Base-by-base conservation (phyloP, 1,140 invertebrate species). In the Lepeophtheirus salmonis region DNA sequence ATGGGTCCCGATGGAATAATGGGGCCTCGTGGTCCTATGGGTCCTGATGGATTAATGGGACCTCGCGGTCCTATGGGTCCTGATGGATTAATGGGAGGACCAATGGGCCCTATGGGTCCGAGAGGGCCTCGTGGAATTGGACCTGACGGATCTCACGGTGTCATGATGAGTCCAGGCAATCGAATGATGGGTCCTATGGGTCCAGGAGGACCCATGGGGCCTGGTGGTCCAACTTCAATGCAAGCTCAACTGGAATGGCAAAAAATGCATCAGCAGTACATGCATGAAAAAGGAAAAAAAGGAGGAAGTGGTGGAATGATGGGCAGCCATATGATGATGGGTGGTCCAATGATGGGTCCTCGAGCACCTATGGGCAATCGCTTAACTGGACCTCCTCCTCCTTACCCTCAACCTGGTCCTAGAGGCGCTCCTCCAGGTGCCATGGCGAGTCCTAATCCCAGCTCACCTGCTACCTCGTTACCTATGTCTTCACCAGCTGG, bases 191-290 rank as follows among this genome's bases (percentile, higher is more conserved):
- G 64, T 10, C 56, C 50, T 24, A 50, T 30, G 30, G 56, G 53
- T 17, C 66, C 63, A 64, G 82, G 82, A 77, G 80, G 79, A 18
- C 80, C 79, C 60, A 76, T 76, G 65, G 65, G 66, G 62, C 63
- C 60, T n/a, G 65, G 64, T 30, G 63, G 58, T 17, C 72, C 30
- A 72, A 75, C 69, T 73, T 74, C 74, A 22, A 77, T 75, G 77
- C 75, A 62, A 66, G 74, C 74, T 50, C 83, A 79, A 70, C 78
- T 84, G 70, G 84, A 88, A 68, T 92, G 88, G 89, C 82, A 86
- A 64, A 89, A 90, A 70, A 72, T 91, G 54, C 87, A 90, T 67
- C 79, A 83, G 67, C 82, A 84, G 67, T 85, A 85, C 72, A 80
- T 82, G 67, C 84, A 86, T 64, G 82, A 77, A 51, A 74, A 75